Conservation (phyloP, 1,140 invertebrate species). For the Dolichoris vasculosae region DNA sequence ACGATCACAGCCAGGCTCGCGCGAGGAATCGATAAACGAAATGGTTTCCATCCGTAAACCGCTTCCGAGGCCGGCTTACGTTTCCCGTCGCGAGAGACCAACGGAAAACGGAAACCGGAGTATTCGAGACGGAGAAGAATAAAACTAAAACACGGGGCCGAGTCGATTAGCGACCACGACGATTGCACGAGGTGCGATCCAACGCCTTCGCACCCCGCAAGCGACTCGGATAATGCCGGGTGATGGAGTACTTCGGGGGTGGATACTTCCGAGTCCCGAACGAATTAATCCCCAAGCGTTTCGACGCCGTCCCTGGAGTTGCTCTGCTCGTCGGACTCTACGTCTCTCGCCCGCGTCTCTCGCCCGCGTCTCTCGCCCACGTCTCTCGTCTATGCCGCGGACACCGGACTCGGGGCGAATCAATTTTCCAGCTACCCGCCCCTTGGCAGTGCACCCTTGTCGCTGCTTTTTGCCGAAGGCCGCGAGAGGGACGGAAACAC, state of each 20-base stretch:
- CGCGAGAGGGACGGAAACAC: too few species aligned
- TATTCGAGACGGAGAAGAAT: too few species aligned
- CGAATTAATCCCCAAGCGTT: slow-evolving; percentile 38
- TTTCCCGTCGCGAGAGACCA: background rate
- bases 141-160: background rate
- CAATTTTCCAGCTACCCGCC: background rate
- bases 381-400: background rate
- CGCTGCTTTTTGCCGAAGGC: background rate
- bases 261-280: slow-evolving; percentile 27
- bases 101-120: background rate
- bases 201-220: background rate
- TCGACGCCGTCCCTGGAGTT: background rate
- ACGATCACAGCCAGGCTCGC: background rate
- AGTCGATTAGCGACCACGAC: slow-evolving; percentile 1
- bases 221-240: slow-evolving; percentile 10
- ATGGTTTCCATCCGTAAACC: slow-evolving; percentile 7
- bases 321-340: too few species aligned
- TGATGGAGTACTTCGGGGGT: background rate
- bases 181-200: slow-evolving; percentile 16
- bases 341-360: too few species aligned
- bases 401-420: background rate
- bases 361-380: too few species aligned
- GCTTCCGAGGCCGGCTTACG: background rate
- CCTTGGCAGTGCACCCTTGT: background rate
- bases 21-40: slow-evolving; percentile 32